Evolutionary conservation across 1,140 invertebrate genomes (phyloP).

Genomic region (Calycopis cecrops): DNA sequence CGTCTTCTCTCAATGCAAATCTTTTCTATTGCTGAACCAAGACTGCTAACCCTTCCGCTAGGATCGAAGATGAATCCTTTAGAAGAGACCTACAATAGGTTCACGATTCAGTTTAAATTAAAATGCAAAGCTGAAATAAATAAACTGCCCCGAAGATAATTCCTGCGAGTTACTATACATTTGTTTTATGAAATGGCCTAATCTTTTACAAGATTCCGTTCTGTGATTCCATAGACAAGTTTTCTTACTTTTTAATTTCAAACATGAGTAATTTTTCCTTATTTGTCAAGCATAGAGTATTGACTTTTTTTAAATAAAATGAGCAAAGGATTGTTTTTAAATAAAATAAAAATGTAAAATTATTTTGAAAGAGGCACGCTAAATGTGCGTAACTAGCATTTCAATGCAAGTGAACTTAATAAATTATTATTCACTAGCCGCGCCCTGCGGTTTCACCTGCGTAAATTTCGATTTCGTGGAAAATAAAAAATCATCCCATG

Average conservation of each 20-base stretch:
- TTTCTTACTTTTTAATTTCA: conserved; percentile 64
- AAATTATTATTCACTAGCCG: no score
- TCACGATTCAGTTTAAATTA: conserved; percentile 72
- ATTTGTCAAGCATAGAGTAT: conserved; percentile 2
- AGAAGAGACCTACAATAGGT: conserved; percentile 60
- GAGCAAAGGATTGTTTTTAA: not conserved
- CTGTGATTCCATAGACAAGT: conserved; percentile 74
- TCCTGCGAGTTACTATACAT: conserved; percentile 76
- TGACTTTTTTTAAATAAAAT: not conserved
- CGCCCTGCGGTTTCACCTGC: no score
- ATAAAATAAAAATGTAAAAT: not conserved
- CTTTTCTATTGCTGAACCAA: conserved; percentile 73
- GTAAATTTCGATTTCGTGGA: no score
- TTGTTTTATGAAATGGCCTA: conserved; percentile 76
- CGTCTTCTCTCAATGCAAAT: conserved; percentile 73
- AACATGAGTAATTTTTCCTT: conserved; percentile 53
- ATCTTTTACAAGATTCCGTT: conserved; percentile 76
- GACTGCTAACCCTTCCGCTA: conserved; percentile 73
- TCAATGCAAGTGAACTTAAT: no score
- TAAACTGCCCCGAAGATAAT: conserved; percentile 75
- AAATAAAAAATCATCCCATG: no score
- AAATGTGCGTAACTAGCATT: no score
- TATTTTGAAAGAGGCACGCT: no score
- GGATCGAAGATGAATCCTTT: conserved; percentile 65
- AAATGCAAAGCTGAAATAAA: conserved; percentile 75